phyloP scores from a whole-genome alignment of 2,888 invertebrate species.

The Euplexia lucipara region DNA sequence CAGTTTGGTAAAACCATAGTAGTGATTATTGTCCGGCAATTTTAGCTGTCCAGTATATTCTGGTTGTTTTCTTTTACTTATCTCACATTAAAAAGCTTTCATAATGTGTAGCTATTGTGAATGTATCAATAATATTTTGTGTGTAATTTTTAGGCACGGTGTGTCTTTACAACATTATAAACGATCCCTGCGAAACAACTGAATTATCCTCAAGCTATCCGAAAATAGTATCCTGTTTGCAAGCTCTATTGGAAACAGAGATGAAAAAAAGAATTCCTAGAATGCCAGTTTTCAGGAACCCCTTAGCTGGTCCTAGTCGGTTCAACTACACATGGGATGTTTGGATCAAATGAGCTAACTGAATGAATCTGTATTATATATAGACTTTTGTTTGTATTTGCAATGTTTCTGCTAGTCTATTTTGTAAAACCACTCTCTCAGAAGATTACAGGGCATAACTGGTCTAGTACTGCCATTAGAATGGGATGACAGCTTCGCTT shows the following conservation, averaged over 20 bases:
- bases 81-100: conserved; percentile 16
- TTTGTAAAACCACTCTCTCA: no score
- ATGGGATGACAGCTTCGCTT: no score
- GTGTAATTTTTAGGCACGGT: conserved; percentile 71
- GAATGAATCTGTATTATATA: background rate
- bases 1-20: background rate
- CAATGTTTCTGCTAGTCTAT: no score
- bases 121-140: conserved; percentile 1
- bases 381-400: background rate
- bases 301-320: conserved; percentile 74
- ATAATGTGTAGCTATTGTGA: background rate
- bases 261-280: conserved; percentile 73
- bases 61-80: no score
- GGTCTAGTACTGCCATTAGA: no score
- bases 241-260: conserved; percentile 69
- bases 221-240: conserved; percentile 72
- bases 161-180: conserved; percentile 81
- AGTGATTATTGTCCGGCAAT: background rate
- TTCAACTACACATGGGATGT: conserved; percentile 81
- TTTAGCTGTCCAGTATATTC: no score
- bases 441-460: no score
- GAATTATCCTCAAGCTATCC: conserved; percentile 74
- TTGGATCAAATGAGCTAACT: conserved; percentile 64
- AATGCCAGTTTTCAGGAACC: conserved; percentile 74
- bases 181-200: conserved; percentile 82